A percentile compares a stretch with the other conserved stretches of the same genome.
These are phyloP conservation scores for Semicossyphus pulcher DNA, from an alignment of 2,113 vertebrate genomes.

Conservation along the genomic window DNA sequence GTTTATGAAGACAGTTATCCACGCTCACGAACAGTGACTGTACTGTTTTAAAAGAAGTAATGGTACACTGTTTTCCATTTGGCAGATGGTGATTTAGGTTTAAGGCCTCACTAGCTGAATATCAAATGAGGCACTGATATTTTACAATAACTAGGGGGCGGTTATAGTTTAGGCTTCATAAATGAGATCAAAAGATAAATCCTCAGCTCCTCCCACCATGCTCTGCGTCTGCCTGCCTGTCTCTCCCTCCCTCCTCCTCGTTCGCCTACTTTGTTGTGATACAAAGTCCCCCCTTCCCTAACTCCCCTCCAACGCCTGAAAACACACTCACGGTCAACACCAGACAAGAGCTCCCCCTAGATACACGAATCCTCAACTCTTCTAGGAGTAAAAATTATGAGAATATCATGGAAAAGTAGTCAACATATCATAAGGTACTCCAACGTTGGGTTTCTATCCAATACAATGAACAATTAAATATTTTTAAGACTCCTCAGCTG, in stretches of 20 bases:
- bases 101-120: background rate
- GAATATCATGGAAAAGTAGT: too few species aligned
- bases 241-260: slow-evolving; percentile 28
- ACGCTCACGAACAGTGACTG: background rate
- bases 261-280: slow-evolving; percentile 43
- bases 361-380: slow-evolving; percentile 47
- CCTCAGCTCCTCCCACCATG: slow-evolving; percentile 7
- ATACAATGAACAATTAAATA: too few species aligned
- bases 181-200: slow-evolving; percentile 11
- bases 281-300: slow-evolving; percentile 6
- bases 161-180: background rate
- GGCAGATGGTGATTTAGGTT: too few species aligned
- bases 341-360: slow-evolving; percentile 74
- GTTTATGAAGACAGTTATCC: background rate
- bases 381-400: slow-evolving; percentile 2
- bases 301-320: slow-evolving; percentile 29
- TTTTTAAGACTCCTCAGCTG: too few species aligned
- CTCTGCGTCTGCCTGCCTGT: slow-evolving; percentile 20
- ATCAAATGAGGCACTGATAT: background rate
- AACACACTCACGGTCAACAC: slow-evolving; percentile 46
- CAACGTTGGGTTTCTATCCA: too few species aligned
- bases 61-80: too few species aligned
- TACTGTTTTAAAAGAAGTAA: background rate
- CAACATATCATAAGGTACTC: too few species aligned
- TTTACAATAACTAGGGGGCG: background rate